These are phyloP conservation scores for Meriones unguiculatus DNA, from an alignment of 2,113 vertebrate species.

Conservation along the genomic window DNA sequence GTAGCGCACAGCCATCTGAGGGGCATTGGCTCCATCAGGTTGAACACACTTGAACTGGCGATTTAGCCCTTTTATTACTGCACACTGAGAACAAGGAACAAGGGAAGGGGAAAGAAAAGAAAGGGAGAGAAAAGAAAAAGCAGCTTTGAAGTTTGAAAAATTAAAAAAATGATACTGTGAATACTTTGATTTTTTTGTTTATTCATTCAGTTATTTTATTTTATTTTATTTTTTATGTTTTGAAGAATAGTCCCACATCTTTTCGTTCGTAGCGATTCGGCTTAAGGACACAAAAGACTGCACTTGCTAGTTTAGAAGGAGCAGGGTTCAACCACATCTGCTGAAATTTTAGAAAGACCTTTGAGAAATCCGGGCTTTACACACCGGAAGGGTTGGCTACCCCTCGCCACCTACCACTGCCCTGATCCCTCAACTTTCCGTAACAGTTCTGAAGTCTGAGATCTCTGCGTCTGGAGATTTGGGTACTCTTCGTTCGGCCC, in stretches of 20 bases:
- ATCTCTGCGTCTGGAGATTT: not conserved
- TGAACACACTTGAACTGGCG: conserved; percentile 61
- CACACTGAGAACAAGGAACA: not conserved
- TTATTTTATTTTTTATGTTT: not conserved
- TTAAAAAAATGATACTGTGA: not conserved
- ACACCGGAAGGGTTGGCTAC: not conserved
- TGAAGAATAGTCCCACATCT: not conserved
- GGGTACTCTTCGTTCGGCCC: not conserved
- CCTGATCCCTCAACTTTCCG: not conserved
- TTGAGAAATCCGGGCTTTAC: not conserved
- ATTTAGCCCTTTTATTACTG: conserved; percentile 49
- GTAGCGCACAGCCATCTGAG: not conserved
- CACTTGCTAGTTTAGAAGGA: conserved; percentile 27
- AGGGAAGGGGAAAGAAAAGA: not conserved
- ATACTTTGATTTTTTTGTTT: not conserved
- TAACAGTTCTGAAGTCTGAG: not conserved
- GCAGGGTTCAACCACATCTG: not conserved
- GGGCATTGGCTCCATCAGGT: conserved; percentile 57
- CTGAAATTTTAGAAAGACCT: conserved; percentile 19
- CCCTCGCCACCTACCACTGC: fast-evolving
- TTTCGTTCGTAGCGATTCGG: conserved; percentile 43
- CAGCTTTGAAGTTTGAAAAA: conserved; percentile 31
- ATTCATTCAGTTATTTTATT: not conserved
- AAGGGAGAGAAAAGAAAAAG: not conserved
- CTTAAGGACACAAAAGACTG: not conserved